A percentile compares a stretch with the other conserved stretches of the same genome.
Conservation (phyloP, 2,113 vertebrate genomes). For the Tenrec ecaudatus region DNA sequence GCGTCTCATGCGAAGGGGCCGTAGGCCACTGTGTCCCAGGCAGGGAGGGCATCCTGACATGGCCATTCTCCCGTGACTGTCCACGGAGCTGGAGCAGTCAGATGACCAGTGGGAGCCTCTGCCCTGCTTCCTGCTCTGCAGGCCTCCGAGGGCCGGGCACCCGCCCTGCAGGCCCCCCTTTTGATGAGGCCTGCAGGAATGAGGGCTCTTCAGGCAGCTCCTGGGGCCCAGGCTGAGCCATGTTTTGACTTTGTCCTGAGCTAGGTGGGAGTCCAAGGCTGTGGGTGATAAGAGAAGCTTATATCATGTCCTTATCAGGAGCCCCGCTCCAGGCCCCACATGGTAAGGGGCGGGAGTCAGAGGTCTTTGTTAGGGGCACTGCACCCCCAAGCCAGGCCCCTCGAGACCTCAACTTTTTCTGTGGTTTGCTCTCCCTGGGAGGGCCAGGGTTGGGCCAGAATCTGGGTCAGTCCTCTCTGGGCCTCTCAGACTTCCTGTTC, state of each 20-base stretch:
- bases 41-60: neutral
- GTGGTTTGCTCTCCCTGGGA: neutral
- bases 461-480: neutral
- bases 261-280: constrained; percentile 70
- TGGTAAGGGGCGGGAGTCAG: neutral
- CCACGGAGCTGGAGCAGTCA: neutral
- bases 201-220: constrained; percentile 34
- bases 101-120: neutral
- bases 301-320: constrained; percentile 65
- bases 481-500: neutral
- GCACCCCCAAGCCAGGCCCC: neutral
- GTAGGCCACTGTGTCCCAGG: neutral
- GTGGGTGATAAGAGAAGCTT: constrained; percentile 62
- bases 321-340: neutral
- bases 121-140: neutral
- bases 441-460: too few relatives aligned
- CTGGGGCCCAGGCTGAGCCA: constrained; percentile 50
- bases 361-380: neutral
- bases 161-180: neutral
- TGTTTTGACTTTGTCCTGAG: constrained; percentile 71
- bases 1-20: neutral
- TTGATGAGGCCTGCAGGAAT: constrained; percentile 75
- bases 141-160: neutral
- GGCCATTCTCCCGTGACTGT: neutral
- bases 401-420: neutral